phyloP scores from a whole-genome alignment of 2,797 vertebrate species.

The Urocyon cinereoargenteus region DNA sequence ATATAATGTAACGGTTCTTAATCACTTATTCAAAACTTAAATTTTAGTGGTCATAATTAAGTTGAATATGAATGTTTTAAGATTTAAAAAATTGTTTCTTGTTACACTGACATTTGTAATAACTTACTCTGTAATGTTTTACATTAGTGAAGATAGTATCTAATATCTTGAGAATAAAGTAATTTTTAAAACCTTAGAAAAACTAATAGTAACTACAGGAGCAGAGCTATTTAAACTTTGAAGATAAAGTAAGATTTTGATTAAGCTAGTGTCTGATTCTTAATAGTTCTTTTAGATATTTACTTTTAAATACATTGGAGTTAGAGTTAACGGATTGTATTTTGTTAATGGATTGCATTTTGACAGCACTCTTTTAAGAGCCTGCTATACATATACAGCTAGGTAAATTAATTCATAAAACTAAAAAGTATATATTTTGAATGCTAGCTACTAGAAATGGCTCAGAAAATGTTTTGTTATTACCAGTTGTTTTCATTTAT shows the following conservation, averaged over 20 bases:
- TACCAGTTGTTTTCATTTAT: slow-evolving; percentile 45
- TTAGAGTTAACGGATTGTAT: neutral
- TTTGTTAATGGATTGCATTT: neutral
- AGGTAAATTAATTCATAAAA: slow-evolving; percentile 41
- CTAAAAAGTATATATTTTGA: neutral
- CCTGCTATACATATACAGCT: neutral
- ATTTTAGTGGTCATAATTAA: slow-evolving; percentile 54
- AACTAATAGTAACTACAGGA: neutral
- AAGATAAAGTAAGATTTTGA: slow-evolving; percentile 57
- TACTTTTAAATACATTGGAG: neutral
- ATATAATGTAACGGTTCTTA: slow-evolving; percentile 18
- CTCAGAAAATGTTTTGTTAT: neutral
- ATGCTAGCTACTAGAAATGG: slow-evolving; percentile 25
- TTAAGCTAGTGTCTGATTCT: neutral
- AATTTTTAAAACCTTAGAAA: slow-evolving; percentile 56
- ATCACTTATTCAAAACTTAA: neutral
- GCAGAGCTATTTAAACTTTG: slow-evolving; percentile 42
- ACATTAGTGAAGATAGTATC: neutral
- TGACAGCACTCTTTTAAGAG: neutral
- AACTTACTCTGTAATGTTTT: slow-evolving; percentile 40
- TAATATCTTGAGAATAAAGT: slow-evolving; percentile 43
- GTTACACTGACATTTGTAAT: neutral
- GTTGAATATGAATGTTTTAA: neutral
- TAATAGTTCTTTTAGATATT: neutral
- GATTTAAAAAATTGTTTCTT: neutral